These are phyloP conservation scores for Pristionchus arcanus DNA, from an alignment of 2,888 invertebrate genomes.

Conservation along the genomic window DNA sequence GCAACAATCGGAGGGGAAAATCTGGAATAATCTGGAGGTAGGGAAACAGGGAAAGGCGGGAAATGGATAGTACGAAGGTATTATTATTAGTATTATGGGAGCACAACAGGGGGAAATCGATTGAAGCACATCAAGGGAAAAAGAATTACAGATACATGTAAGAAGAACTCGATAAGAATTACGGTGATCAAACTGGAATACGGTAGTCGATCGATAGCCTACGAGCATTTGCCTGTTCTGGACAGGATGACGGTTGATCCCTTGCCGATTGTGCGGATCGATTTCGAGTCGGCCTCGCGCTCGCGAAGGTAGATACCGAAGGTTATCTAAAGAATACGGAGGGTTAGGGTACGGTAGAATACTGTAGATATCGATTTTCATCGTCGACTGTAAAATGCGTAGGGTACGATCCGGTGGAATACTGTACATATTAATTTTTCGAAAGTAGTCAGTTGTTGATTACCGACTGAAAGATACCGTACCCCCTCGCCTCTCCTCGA, in stretches of 20 bases:
- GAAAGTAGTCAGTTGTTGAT: slow-evolving; percentile 10
- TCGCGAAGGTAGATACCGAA: slow-evolving; percentile 73
- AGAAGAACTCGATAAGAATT: background rate
- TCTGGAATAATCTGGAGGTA: background rate
- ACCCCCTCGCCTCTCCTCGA: slow-evolving; percentile 70
- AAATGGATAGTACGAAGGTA: too few relatives aligned
- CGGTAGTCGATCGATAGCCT: background rate
- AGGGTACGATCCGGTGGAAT: too few relatives aligned
- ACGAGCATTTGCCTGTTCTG: background rate
- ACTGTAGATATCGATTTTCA: too few relatives aligned
- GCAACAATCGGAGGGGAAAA: slow-evolving; percentile 5
- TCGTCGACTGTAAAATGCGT: too few relatives aligned
- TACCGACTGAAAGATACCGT: background rate
- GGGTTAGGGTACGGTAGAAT: background rate
- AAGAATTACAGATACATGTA: background rate
- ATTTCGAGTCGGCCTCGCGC: background rate
- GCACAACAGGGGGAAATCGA: background rate
- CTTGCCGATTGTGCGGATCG: background rate
- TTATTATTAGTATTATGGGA: too few relatives aligned
- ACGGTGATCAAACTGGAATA: background rate
- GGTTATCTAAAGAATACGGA: slow-evolving; percentile 68
- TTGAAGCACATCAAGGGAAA: too few relatives aligned
- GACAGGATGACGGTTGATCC: background rate
- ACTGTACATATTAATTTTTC: background rate
- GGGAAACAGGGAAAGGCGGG: background rate